Evolutionary conservation across 2,888 invertebrate species (phyloP), one percentile per base, ranked within the genome.

Genomic region (Drosophila sordidapex): DNA sequence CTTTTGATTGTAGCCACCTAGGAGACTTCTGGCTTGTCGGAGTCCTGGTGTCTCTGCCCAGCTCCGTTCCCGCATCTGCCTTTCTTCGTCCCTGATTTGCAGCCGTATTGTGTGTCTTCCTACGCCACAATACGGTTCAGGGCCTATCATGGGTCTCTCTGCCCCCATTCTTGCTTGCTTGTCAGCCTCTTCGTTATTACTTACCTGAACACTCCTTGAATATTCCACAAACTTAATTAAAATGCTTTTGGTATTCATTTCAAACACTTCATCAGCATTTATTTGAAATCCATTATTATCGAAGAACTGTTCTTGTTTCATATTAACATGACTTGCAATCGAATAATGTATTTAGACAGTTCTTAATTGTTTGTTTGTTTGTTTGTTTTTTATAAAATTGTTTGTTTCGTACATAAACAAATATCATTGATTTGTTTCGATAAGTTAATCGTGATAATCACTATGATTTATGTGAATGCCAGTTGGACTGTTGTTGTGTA

Each of bases 271-370:
- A 67, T 72, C 75, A 70, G 63, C 75, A 74, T 89, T 86, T 89
- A 90, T 80, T 85, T 71, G 68, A 67, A 74, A 72, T 89, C 57
- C 65, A 70, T 73, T 83, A 78, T 77, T 85, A 78, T 89, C 69
- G 65, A 83, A 81, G 90, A 90, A 76, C 48, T 67, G 11, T 67
- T 63, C 48, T 40, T 48, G 51, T 69, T 62, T 61, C 21, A 56
- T 64, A 56, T 70, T 74, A 85, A 84, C 88, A 82, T 72, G 69
- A 80, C 63, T 63, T 70, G 43, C 67, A 65, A 68, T 86, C 72
- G 65, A 65, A 63, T 60, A 65, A 57, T 53, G 53, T 67, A 60
- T 25, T 25, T 10, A 53, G 2, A 25, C 46, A 46, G 46, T 15
- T 46, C 46, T 8, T 1, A 46, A 25, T 25, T 59, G 33, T 62